A percentile compares a stretch with the other conserved stretches of the same genome.
Conservation (phyloP, 1,140 invertebrate genomes). For the Drosophila micromelanica region DNA sequence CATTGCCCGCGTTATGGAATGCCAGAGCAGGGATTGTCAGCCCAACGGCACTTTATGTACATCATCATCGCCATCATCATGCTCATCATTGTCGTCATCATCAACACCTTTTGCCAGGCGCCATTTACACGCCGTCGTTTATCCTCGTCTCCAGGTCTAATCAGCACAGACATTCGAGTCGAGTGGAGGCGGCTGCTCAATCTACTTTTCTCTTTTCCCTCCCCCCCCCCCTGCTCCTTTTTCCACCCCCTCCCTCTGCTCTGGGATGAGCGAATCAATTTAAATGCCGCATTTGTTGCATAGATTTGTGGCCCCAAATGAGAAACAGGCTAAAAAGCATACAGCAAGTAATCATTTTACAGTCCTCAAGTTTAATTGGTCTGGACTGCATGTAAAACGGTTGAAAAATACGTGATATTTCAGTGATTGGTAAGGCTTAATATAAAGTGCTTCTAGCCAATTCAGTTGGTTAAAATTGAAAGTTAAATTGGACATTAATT, state of each 20-base stretch:
- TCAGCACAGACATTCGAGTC: slow-evolving; percentile 58
- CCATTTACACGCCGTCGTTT: slow-evolving; percentile 82
- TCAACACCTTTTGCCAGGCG: slow-evolving; percentile 77
- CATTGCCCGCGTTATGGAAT: not conserved
- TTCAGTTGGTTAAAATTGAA: not conserved
- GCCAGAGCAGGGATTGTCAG: slow-evolving; percentile 57
- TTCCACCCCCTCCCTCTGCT: too few relatives aligned
- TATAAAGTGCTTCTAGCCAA: not conserved
- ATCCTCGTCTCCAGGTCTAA: slow-evolving; percentile 79
- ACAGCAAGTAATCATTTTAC: slow-evolving; percentile 23
- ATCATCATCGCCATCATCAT: too few relatives aligned
- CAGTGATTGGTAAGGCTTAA: not conserved
- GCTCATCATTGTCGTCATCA: slow-evolving; percentile 70
- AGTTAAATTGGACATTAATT: not conserved
- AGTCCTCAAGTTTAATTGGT: slow-evolving; percentile 16
- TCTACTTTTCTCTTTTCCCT: slow-evolving; percentile 9
- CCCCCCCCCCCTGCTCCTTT: too few relatives aligned
- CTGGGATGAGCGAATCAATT: slow-evolving; percentile 80
- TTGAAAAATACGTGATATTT: not conserved
- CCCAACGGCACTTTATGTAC: slow-evolving; percentile 76
- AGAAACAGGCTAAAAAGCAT: slow-evolving; percentile 27
- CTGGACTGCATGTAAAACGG: not conserved
- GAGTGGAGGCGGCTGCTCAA: slow-evolving; percentile 12
- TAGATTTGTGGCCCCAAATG: slow-evolving; percentile 52
- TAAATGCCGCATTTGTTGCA: slow-evolving; percentile 76